Percentiles rank a stretch among this genome's conserved stretches.
These are phyloP conservation scores for Raja brachyura DNA, from an alignment of 2,113 vertebrate genomes.

Conservation along the genomic window DNA sequence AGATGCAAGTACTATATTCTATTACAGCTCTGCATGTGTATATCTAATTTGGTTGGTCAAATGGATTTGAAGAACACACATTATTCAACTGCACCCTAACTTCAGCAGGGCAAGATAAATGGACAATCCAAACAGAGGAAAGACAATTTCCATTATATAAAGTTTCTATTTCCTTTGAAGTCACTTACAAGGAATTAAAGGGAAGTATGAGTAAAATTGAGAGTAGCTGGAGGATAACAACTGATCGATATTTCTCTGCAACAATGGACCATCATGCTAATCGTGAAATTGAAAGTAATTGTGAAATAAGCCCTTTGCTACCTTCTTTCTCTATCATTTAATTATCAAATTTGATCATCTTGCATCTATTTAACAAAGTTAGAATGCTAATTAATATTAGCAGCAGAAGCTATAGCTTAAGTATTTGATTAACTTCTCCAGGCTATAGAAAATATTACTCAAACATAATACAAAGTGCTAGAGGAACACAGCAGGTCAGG, in stretches of 20 bases:
- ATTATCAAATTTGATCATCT: background rate
- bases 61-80: background rate
- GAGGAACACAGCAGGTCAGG: too few relatives aligned
- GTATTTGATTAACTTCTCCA: background rate
- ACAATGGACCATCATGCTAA: background rate
- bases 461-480: too few relatives aligned
- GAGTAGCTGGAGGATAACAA: background rate
- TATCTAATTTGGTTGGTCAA: background rate
- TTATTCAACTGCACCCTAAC: background rate
- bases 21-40: background rate
- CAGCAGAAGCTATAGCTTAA: background rate
- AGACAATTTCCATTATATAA: background rate
- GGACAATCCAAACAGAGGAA: background rate
- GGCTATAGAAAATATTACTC: background rate
- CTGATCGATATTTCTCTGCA: background rate
- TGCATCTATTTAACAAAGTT: background rate
- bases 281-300: background rate
- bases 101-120: background rate
- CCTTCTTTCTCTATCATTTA: background rate
- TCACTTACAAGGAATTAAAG: background rate
- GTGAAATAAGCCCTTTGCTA: background rate
- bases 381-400: background rate
- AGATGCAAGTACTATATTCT: background rate
- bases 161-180: background rate
- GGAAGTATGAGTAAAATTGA: background rate